These are phyloP conservation scores for Neodiprion virginianus DNA, from an alignment of 1,140 invertebrate genomes.

Conservation along the genomic window DNA sequence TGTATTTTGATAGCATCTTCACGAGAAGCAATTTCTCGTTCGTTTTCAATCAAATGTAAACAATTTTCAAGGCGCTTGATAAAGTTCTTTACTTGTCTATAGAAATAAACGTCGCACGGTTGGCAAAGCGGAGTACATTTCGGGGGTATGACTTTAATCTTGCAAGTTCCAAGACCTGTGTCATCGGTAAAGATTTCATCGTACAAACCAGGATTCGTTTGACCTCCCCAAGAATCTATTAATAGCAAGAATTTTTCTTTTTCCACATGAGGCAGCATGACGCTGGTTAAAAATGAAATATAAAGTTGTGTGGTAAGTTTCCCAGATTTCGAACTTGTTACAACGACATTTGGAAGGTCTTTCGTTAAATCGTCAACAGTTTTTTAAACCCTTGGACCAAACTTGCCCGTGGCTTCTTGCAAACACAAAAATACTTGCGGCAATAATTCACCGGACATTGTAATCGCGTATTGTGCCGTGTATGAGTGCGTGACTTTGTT, in stretches of 20 bases:
- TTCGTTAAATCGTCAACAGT: neutral
- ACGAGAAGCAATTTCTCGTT: too few species aligned
- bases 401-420: neutral
- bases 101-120: too few species aligned
- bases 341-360: neutral
- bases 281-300: neutral
- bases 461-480: neutral
- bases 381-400: neutral
- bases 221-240: neutral
- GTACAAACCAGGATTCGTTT: neutral
- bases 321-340: neutral
- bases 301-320: neutral
- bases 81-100: too few species aligned
- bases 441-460: neutral
- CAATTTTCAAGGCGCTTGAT: too few species aligned
- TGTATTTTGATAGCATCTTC: too few species aligned
- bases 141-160: neutral
- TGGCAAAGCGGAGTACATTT: neutral
- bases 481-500: neutral
- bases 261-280: neutral
- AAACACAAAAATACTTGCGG: neutral
- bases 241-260: neutral
- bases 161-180: neutral
- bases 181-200: neutral
- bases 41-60: too few species aligned